Evolutionary conservation across 2,113 vertebrate genomes (phyloP).

Genomic region (Bufo bufo): DNA sequence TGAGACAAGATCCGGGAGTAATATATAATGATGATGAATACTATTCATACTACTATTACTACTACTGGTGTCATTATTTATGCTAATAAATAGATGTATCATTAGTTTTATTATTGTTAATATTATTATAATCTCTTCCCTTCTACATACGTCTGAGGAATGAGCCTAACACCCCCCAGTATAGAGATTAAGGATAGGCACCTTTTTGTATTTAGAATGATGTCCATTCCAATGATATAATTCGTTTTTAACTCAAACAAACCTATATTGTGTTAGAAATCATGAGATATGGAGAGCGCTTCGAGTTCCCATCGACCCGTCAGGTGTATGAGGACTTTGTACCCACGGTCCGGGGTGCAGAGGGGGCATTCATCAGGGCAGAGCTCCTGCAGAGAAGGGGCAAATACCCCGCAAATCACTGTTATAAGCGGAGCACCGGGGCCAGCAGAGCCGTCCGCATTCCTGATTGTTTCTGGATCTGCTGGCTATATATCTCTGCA

Average conservation of each 20-base stretch:
- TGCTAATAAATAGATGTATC: no score
- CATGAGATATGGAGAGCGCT: constrained; percentile 44
- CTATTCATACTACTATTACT: no score
- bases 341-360: constrained; percentile 20
- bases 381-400: background rate
- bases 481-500: constrained; percentile 59
- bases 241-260: constrained; percentile 43
- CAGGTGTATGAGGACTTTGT: background rate
- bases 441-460: constrained; percentile 74
- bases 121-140: no score
- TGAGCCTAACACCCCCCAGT: no score
- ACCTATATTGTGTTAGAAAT: constrained; percentile 50
- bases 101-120: no score
- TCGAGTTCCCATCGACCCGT: constrained; percentile 34
- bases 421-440: constrained; percentile 78
- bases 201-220: constrained; percentile 9
- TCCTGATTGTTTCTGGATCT: constrained; percentile 77
- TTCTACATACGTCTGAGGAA: no score
- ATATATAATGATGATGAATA: no score
- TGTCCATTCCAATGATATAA: constrained; percentile 31
- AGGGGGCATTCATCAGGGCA: constrained; percentile 5
- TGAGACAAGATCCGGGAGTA: no score
- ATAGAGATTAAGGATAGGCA: no score
- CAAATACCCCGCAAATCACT: constrained; percentile 77
- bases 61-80: no score